Conservation (phyloP, 2,113 vertebrate species). For the Centropristis striata region DNA sequence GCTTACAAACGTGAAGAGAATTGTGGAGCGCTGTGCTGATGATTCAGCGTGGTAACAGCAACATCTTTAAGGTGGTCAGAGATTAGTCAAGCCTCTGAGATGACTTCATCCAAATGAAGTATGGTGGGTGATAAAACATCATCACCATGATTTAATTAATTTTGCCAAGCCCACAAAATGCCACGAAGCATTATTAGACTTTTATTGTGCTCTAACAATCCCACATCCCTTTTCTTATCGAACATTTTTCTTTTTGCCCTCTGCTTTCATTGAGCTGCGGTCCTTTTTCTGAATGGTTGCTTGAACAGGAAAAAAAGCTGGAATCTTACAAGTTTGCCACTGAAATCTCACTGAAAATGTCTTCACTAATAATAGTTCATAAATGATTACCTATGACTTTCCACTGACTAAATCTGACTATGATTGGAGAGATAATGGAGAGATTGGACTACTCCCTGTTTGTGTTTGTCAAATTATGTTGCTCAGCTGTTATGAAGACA, state of each 20-base stretch:
- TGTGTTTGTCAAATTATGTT: constrained; percentile 26
- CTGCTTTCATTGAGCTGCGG: background rate
- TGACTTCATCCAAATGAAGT: background rate
- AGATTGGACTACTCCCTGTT: background rate
- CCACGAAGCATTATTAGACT: background rate
- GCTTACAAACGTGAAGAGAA: constrained; percentile 15
- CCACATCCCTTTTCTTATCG: background rate
- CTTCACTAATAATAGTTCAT: background rate
- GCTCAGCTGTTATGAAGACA: constrained; percentile 20
- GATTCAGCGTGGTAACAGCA: constrained; percentile 12
- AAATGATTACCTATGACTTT: background rate
- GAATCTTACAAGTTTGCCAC: background rate
- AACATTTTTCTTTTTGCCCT: background rate
- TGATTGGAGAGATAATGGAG: constrained; percentile 18
- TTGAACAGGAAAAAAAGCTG: background rate
- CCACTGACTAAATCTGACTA: constrained; percentile 15
- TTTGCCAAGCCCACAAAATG: constrained; percentile 3
- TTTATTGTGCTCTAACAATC: constrained; percentile 1
- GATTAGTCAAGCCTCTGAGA: background rate
- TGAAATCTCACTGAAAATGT: background rate
- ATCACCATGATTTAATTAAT: background rate
- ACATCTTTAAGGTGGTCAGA: constrained; percentile 29
- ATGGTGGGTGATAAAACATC: background rate
- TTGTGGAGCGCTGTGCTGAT: background rate
- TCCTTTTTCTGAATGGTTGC: background rate